A percentile compares a stretch with the other conserved stretches of the same genome.
These are phyloP conservation scores for Boulengeromyrus knoepffleri DNA, from an alignment of 2,113 vertebrate genomes.

Conservation along the genomic window DNA sequence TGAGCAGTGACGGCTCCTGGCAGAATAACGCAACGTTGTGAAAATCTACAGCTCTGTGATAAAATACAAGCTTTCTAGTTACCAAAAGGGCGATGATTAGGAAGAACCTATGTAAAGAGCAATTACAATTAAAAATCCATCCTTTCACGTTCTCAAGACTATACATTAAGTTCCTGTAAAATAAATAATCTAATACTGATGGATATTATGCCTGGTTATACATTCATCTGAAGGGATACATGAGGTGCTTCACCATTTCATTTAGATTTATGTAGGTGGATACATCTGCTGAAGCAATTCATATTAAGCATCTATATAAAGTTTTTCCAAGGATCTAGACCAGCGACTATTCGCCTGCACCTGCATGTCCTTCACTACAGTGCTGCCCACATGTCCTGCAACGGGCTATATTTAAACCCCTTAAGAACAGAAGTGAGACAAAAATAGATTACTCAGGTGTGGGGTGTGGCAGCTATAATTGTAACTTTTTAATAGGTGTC, in stretches of 20 bases:
- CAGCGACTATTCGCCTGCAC: neutral
- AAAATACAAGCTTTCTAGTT: neutral
- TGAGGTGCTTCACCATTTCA: neutral
- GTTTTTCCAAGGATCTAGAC: neutral
- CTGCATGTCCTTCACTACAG: neutral
- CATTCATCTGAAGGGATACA: neutral
- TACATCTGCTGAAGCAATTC: neutral
- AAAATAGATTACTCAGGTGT: neutral
- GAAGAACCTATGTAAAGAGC: neutral
- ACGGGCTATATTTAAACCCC: neutral
- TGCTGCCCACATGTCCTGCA: neutral
- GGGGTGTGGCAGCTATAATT: neutral
- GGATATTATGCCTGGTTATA: neutral
- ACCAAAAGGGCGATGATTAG: neutral
- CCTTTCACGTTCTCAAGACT: neutral
- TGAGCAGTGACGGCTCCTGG: neutral
- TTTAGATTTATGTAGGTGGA: neutral
- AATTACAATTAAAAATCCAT: neutral
- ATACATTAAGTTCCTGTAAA: neutral
- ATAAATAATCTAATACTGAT: neutral
- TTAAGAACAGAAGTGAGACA: neutral
- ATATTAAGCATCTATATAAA: neutral
- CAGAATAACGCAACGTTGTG: neutral
- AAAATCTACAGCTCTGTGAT: neutral
- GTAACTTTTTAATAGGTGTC: neutral